A percentile compares a stretch with the other conserved stretches of the same genome.
These are phyloP conservation scores for Erebia ligea DNA, from an alignment of 2,888 invertebrate species.

Conservation along the genomic window DNA sequence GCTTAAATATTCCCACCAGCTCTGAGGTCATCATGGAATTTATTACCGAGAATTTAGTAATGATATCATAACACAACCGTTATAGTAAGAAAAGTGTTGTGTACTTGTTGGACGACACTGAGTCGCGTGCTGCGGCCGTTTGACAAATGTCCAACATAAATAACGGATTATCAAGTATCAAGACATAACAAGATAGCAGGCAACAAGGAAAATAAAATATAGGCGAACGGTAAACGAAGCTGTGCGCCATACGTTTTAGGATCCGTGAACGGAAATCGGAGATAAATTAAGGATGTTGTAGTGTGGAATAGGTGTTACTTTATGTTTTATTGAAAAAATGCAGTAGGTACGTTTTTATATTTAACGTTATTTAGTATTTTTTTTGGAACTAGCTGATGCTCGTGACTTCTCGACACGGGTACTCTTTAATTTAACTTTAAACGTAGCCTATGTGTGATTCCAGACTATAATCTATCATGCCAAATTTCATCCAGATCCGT, in stretches of 20 bases:
- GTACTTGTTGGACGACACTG: constrained; percentile 56
- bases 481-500: too few relatives aligned
- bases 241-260: constrained; percentile 45
- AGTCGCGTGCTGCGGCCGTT: constrained; percentile 69
- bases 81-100: constrained; percentile 48
- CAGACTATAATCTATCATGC: too few relatives aligned
- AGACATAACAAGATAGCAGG: constrained; percentile 70
- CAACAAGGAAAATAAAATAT: constrained; percentile 75
- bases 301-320: neutral
- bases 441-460: too few relatives aligned
- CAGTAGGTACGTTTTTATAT: too few relatives aligned
- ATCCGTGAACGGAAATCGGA: constrained; percentile 3
- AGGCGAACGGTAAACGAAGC: constrained; percentile 74
- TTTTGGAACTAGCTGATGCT: too few relatives aligned
- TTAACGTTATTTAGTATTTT: too few relatives aligned
- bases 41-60: constrained; percentile 65
- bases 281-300: neutral
- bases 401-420: too few relatives aligned
- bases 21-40: constrained; percentile 51
- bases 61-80: constrained; percentile 79
- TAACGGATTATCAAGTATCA: constrained; percentile 80
- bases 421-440: too few relatives aligned
- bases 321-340: too few relatives aligned
- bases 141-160: constrained; percentile 77
- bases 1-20: neutral